These are phyloP conservation scores for Apistogramma diplotaenia DNA, from an alignment of 2,113 vertebrate genomes.

Conservation along the genomic window DNA sequence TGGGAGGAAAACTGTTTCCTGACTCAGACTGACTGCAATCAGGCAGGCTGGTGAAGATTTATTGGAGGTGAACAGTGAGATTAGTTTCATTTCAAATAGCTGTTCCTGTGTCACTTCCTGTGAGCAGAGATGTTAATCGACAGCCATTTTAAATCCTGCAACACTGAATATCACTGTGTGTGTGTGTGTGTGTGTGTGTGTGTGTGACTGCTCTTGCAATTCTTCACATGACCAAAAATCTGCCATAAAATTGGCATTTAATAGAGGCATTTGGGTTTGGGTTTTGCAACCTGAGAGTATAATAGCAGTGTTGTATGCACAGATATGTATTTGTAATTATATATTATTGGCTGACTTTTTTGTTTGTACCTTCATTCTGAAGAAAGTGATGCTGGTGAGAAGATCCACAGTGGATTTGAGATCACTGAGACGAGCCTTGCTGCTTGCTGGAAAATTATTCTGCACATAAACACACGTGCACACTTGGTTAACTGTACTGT, in stretches of 20 bases:
- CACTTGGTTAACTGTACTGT: not conserved
- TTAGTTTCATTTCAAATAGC: too few relatives aligned
- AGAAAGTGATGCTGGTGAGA: constrained; percentile 98
- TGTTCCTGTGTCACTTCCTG: too few relatives aligned
- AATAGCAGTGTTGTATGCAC: not conserved
- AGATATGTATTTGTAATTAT: not conserved
- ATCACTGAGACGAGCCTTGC: constrained; percentile 85
- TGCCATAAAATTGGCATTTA: accelerated
- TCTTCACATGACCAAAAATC: accelerated
- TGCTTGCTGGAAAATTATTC: constrained; percentile 98
- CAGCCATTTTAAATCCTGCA: not conserved
- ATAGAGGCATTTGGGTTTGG: accelerated
- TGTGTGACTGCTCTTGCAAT: not conserved
- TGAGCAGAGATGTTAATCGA: too few relatives aligned
- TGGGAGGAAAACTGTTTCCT: not conserved
- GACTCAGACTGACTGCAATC: not conserved
- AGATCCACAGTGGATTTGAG: constrained; percentile 97
- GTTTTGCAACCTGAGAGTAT: not conserved
- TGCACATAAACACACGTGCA: constrained; percentile 61
- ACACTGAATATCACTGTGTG: not conserved
- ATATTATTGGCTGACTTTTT: not conserved
- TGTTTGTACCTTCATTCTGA: constrained; percentile 91
- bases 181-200: not conserved
- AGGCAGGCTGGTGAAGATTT: not conserved
- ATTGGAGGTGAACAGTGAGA: too few relatives aligned